Evolutionary conservation across 2,888 invertebrate species (phyloP).

Genomic region (Lycocerus yunnanus): DNA sequence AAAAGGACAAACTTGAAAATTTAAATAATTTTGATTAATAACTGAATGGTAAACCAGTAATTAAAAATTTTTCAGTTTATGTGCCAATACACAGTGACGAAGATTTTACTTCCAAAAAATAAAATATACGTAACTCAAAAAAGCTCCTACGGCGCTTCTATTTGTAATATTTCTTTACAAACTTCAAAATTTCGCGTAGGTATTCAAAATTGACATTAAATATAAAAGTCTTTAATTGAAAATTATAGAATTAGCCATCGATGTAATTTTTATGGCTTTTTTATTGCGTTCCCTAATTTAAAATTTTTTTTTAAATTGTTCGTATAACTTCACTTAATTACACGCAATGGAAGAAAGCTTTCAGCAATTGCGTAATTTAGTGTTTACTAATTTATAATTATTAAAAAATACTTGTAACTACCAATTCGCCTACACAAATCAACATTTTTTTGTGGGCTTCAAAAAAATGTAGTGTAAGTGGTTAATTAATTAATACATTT

Average conservation of each 20-base stretch:
- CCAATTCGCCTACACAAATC: constrained; percentile 11
- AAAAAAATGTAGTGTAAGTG: constrained; percentile 14
- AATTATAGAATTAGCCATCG: neutral
- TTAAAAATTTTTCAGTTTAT: too few relatives aligned
- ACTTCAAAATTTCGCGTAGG: too few relatives aligned
- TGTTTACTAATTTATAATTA: constrained; percentile 15
- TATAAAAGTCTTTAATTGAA: too few relatives aligned
- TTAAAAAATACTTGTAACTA: constrained; percentile 11
- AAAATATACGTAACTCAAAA: too few relatives aligned
- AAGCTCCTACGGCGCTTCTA: too few relatives aligned
- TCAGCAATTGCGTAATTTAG: neutral
- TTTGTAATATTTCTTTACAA: too few relatives aligned
- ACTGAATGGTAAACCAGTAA: too few relatives aligned
- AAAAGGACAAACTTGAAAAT: too few relatives aligned
- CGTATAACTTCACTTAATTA: neutral
- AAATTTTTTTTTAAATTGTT: neutral
- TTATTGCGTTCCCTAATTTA: neutral
- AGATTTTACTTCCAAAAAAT: too few relatives aligned
- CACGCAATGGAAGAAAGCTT: neutral
- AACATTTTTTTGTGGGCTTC: constrained; percentile 15
- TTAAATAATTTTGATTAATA: too few relatives aligned
- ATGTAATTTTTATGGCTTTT: neutral
- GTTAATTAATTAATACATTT: constrained; percentile 26
- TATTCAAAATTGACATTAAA: too few relatives aligned
- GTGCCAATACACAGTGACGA: too few relatives aligned